Conservation (phyloP, 2,797 vertebrate species). For the Semaprochilodus insignis region DNA sequence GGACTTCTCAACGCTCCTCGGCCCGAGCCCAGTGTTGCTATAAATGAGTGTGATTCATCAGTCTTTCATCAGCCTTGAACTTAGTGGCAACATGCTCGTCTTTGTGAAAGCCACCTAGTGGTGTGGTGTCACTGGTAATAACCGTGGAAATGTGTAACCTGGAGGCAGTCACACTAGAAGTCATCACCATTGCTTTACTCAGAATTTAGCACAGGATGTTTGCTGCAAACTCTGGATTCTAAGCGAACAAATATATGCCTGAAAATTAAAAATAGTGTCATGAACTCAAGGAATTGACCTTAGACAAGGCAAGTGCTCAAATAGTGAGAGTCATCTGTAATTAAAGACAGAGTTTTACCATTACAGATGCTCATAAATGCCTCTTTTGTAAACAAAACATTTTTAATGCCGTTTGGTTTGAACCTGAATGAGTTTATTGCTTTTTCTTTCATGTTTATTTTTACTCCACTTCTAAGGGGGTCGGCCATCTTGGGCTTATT, state of each 20-base stretch:
- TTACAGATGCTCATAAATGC: slow-evolving; percentile 4
- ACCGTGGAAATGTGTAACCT: background rate
- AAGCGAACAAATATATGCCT: background rate
- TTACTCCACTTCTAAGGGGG: slow-evolving; percentile 28
- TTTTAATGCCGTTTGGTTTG: slow-evolving; percentile 43
- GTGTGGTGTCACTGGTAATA: background rate
- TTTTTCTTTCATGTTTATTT: slow-evolving; percentile 59
- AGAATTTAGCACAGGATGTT: background rate
- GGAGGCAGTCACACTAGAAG: background rate
- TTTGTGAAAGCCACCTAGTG: slow-evolving; percentile 55
- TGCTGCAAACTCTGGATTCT: background rate
- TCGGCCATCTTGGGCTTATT: slow-evolving; percentile 45
- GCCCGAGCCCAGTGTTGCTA: slow-evolving; percentile 1
- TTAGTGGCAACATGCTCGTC: background rate
- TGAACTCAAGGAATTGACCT: background rate
- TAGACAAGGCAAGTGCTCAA: background rate
- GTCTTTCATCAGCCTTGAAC: background rate
- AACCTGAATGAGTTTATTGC: slow-evolving; percentile 53
- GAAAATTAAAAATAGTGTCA: background rate
- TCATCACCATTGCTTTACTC: background rate
- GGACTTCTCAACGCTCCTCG: slow-evolving; percentile 4
- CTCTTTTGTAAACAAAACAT: slow-evolving; percentile 33
- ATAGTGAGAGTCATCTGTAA: background rate
- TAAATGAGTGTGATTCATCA: slow-evolving; percentile 11
- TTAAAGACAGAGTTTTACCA: slow-evolving; percentile 6